phyloP scores from a whole-genome alignment of 35 echinoderm and acorn worm species.

The Holothuria glaberrima region DNA sequence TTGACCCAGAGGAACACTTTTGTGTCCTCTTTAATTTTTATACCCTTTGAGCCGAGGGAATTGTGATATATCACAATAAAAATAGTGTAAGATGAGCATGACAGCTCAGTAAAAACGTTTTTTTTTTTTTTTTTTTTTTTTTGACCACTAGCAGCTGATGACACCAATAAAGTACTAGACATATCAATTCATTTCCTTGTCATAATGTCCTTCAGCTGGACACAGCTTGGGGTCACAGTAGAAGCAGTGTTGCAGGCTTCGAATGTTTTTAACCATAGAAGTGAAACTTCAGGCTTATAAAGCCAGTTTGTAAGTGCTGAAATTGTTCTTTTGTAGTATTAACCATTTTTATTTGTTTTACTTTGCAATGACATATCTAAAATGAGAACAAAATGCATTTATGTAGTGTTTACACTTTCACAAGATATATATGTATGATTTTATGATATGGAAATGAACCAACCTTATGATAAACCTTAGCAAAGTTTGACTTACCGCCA shows the following conservation, averaged over 20 bases:
- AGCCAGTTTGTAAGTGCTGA: slow-evolving; percentile 38
- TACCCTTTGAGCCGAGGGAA: background rate
- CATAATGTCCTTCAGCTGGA: too few relatives aligned
- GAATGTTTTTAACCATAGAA: slow-evolving; percentile 29
- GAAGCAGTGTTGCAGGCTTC: slow-evolving; percentile 29
- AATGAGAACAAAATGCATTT: too few relatives aligned
- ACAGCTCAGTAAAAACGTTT: slow-evolving; percentile 40
- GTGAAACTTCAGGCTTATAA: slow-evolving; percentile 54
- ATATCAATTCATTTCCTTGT: slow-evolving; percentile 14
- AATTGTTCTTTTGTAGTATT: too few relatives aligned
- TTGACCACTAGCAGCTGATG: slow-evolving; percentile 57
- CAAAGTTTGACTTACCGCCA: too few relatives aligned
- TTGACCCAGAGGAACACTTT: background rate
- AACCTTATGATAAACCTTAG: too few relatives aligned
- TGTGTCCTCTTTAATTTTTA: background rate
- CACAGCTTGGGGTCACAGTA: too few relatives aligned
- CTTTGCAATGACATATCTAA: too few relatives aligned
- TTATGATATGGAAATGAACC: too few relatives aligned
- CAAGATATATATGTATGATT: too few relatives aligned
- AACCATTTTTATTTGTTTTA: too few relatives aligned
- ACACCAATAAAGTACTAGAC: slow-evolving; percentile 6
- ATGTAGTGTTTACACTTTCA: too few relatives aligned
- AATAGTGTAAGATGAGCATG: slow-evolving; percentile 20
- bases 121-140: too few relatives aligned
- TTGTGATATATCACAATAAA: background rate